Evolutionary conservation across 2,113 vertebrate genomes (phyloP), one percentile per base, ranked within the genome.

Genomic region (Xyrauchen texanus): DNA sequence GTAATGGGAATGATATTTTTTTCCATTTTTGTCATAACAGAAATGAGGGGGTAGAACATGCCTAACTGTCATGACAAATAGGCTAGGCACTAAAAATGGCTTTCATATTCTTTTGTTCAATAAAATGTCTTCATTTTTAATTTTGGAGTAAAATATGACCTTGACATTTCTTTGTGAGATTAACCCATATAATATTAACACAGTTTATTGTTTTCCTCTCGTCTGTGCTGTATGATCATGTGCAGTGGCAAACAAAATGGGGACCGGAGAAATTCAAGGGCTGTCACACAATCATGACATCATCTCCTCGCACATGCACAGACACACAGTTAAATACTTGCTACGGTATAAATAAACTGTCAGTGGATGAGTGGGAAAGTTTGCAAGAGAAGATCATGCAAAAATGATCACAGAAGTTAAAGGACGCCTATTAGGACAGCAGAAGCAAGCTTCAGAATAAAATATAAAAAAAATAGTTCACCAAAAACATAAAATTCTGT

Each of bases 281-380:
- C 51, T 2, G 63, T 57, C 74, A 46, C 61, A 65, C 42, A 65
- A 67, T n/a, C n/a, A n/a, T n/a, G n/a, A n/a, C 66, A 45, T 55
- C 52, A 16, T 77, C 51, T 67, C 21, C 21, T 34, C 34, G 60
- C 52, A 75, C 4, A 47, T 34, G 46, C 71, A 51, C 64, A 34
- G 1, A 10, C 52, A 63, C 47, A 76, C 70, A 76, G 45, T 70
- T 57, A 68, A 49, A 68, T 62, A 68, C 53, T 52, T 62, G 57
- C 61, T 49, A 49, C 12, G 52, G 61, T 58, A 71, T 72, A 79
- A 64, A 79, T 70, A 77, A 67, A 77, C 34, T 76, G 72, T 76
- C 72, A 77, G 65, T 51, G 45, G 5, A 60, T 8, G 7, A 52
- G 9, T 21, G n/a, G 21, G 21, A 53, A 53, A 42, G 34, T 58